Base-by-base conservation (phyloP, 2,113 vertebrate genomes). In the Empidonax traillii region DNA sequence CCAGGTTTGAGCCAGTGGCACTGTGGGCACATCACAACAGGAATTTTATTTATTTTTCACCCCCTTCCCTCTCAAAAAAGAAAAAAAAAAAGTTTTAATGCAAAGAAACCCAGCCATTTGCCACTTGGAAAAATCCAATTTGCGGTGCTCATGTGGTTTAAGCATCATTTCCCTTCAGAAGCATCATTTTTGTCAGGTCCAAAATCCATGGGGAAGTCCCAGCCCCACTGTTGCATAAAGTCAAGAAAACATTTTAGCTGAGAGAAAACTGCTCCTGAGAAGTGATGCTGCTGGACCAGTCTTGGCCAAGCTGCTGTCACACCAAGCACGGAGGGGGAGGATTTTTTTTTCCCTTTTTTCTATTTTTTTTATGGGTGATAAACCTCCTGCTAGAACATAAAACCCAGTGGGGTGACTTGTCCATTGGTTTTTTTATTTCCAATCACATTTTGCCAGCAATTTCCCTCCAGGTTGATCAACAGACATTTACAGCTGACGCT, bases 321-420 rank as follows among this genome's bases (percentile, higher is more conserved):
- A 14, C n/a, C 43, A 63, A 68, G 24, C 25, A 88, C 13, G 31
- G 46, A 22, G 19, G 35, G 31, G 46, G 33, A 61, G 21, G 46
- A 82, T 59, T 62, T 65, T 77, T 49, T 35, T 7, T 9, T 28
- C 25, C 8, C 25, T 5, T 83, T 94, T 66, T 28, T 7, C 14
- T 18, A 0, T 8, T 33, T 61, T 88, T 87, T 68, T 10, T 37
- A 95, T 55, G 89, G 85, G 73, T 89, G 81, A 97, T 97, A 96
- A 97, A 97, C 84, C 66, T 89, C 81, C 61, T 49, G 59, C 93
- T 88, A 83, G 81, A 95, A 89, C 75, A 84, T 94, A 84, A 96
- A 87, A 63, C 75, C 66, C 22, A 0, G 51, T 12, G 0, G 62
- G 78, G 80, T 33, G 83, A 96, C 85, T 93, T 87, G 84, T 84